Evolutionary conservation across 2,113 vertebrate genomes (phyloP), one percentile per base, ranked within the genome.

Genomic region (Rhea pennata): DNA sequence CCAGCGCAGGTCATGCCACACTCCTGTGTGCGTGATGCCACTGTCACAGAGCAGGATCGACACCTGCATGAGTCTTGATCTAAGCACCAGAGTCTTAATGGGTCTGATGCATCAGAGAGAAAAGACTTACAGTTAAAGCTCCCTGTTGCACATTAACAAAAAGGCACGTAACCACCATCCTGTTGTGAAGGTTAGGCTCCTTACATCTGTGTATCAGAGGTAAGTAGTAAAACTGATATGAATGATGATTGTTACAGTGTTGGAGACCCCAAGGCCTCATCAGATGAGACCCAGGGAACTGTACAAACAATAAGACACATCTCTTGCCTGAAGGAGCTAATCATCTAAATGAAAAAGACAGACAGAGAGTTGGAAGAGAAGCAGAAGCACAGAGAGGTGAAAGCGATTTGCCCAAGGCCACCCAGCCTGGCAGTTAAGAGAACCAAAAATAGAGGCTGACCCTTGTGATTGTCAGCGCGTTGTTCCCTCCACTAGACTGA

Each of bases 401-500:
- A 96, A 96, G 93, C 58, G 11, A 95, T 88, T 94, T 96, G 92
- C 96, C 87, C 84, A 87, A 76, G 93, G 96, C 96, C 73, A 88
- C 5, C 3, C 9, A 94, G 85, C 26, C 86, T 90, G 72, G 54
- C 44, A 10, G 16, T 1, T 0, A 84, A 84, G 80, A 11, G 72
- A 82, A 84, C 86, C 74, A 88, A 96, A 96, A 96, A 96, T 92
- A 96, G 95, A 95, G 84, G 80, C 74, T 96, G 89, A 94, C 84
- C 88, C 71, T 15, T 59, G 81, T 92, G 87, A 96, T 85, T 93
- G 93, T 89, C 96, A 91, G 77, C 26, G 86, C 88, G 89, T 92
- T 95, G 88, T 97, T 96, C 66, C 72, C 83, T 95, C 73, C 66
- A 87, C 83, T 84, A 93, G 88, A 91, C 81, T 87, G 81, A 87